Evolutionary conservation across 30 jellyfish, hydroid and myxozoan species (phyloP), one percentile per base, ranked within the genome.

Genomic region (Aurelia aurita complex sp. Pacific): DNA sequence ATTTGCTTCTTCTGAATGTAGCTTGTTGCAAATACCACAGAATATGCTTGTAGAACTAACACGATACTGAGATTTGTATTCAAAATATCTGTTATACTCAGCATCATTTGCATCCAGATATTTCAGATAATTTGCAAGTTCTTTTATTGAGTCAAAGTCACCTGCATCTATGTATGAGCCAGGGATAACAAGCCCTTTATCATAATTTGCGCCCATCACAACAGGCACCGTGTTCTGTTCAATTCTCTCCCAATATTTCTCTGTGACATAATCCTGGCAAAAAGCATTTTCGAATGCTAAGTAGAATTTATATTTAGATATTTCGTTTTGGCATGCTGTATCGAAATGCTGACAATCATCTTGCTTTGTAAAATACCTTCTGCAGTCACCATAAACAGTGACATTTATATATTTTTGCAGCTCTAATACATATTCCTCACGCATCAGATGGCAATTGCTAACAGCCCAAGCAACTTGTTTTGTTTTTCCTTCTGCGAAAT

Each of bases 211-310:
- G 2, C 97, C 99, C 97, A 94, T 89, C 6, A 94, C 99, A 67
- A 94, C 86, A 0, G 99, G 99, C 4, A 94, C 95, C 0, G 76
- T 63, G 19, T 84, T 89, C 74, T 84, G 81, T 13, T 38, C 54
- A 11, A 89, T 19, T 63, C 85, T 50, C 64, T 89, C 83, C 95
- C 93, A 94, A 86, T 94, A 94, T 51, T 94, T 94, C 61, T 94
- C 99, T 2, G 99, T 94, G 36, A 94, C 96, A 81, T 94, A 94
- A 81, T 94, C 99, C 80, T 85, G 89, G 80, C 99, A 94, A 70
- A 94, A 89, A 66, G 74, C 85, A 52, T 94, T 94, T 85, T 94
- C 99, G 67, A 94, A 94, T 15, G 99, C 89, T 18, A 94, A 66
- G 72, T 84, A 89, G 72, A 94, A 94, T 67, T 89, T 89, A 68